phyloP scores from a whole-genome alignment of 2,888 invertebrate species.

The Melinaea menophilus region DNA sequence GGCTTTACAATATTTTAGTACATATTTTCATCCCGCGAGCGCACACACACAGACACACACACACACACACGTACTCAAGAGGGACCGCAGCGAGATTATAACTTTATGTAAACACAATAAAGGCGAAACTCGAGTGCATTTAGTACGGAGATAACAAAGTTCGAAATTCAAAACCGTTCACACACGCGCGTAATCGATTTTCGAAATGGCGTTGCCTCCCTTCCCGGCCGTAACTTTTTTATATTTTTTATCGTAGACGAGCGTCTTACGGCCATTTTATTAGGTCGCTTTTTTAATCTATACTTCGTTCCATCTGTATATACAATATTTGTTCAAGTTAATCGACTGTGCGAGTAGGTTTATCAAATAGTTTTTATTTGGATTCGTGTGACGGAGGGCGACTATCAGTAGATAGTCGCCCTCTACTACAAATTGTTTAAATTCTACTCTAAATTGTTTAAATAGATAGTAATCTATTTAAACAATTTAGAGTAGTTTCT shows the following conservation, averaged over 20 bases:
- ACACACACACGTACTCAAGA: not conserved
- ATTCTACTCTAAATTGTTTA: no score
- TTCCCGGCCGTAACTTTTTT: constrained; percentile 39
- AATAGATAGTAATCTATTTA: no score
- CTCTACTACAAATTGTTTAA: no score
- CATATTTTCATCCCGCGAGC: constrained; percentile 4
- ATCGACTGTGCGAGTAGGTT: constrained; percentile 6
- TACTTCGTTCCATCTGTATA: no score
- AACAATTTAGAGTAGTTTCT: no score
- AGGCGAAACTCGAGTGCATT: not conserved
- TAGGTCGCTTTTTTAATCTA: constrained; percentile 1
- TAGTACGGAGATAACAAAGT: constrained; percentile 18
- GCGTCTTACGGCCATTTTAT: constrained; percentile 16
- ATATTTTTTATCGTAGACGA: constrained; percentile 32
- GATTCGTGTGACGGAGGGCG: no score
- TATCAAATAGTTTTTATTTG: constrained; percentile 18
- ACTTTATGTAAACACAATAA: not conserved
- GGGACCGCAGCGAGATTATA: not conserved
- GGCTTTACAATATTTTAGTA: constrained; percentile 4
- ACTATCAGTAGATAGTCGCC: no score
- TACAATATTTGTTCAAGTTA: no score
- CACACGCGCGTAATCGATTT: constrained; percentile 73
- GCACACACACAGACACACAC: not conserved
- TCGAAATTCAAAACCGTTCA: constrained; percentile 57
- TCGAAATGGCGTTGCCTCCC: constrained; percentile 57